A percentile compares a stretch with the other conserved stretches of the same genome.
These are phyloP conservation scores for Notothenia coriiceps DNA, from an alignment of 2,113 vertebrate genomes.

Conservation along the genomic window DNA sequence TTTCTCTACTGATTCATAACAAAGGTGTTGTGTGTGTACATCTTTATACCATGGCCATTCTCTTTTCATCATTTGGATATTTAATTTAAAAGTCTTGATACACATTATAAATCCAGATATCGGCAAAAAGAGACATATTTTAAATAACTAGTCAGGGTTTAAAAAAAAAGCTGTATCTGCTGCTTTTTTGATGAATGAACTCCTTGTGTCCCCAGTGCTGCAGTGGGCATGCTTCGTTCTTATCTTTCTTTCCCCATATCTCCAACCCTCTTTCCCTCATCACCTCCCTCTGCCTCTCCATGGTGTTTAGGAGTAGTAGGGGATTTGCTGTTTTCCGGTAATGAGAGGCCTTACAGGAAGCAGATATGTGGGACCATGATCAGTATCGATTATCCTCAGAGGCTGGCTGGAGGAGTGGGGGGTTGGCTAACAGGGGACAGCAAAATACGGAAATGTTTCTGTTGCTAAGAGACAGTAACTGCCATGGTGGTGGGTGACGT, in stretches of 20 bases:
- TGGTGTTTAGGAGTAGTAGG: constrained; percentile 25
- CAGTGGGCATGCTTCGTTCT: constrained; percentile 4
- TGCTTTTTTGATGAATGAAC: constrained; percentile 31
- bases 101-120: constrained; percentile 9
- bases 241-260: constrained; percentile 33
- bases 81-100: not conserved
- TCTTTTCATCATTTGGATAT: not conserved
- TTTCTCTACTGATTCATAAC: not conserved
- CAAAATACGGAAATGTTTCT: constrained; percentile 53
- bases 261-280: constrained; percentile 20
- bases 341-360: constrained; percentile 78
- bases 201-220: constrained; percentile 11
- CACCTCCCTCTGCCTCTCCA: constrained; percentile 25
- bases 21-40: not conserved
- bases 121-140: not conserved
- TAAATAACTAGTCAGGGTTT: not conserved
- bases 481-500: constrained; percentile 6
- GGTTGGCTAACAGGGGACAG: constrained; percentile 19
- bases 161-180: not conserved
- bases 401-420: constrained; percentile 23
- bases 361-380: constrained; percentile 77
- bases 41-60: not conserved
- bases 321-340: constrained; percentile 67
- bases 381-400: constrained; percentile 79
- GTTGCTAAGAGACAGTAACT: constrained; percentile 67